Conservation (phyloP, 2,888 invertebrate genomes). For the Odontothrips loti region DNA sequence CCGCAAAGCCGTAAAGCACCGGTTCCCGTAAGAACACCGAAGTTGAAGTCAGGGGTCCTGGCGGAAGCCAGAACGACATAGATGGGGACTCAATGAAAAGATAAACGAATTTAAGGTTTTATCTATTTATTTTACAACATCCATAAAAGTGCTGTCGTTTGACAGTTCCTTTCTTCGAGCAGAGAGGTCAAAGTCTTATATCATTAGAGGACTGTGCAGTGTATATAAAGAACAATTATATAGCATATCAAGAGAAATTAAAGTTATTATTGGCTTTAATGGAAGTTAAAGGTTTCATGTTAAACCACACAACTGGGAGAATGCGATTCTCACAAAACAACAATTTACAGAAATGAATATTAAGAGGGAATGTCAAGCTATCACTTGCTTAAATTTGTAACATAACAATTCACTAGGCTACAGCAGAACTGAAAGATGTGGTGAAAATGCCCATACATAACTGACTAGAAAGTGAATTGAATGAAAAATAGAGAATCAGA, state of each 20-base stretch:
- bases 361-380: slow-evolving; percentile 4
- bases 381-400: not conserved
- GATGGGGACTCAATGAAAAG: no score
- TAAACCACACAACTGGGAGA: not conserved
- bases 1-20: no score
- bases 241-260: not conserved
- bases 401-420: not conserved
- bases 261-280: not conserved
- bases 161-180: not conserved
- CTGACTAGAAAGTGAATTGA: not conserved
- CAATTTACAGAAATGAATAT: not conserved
- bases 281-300: not conserved
- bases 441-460: not conserved
- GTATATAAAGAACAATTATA: not conserved
- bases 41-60: no score
- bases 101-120: no score
- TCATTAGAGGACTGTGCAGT: not conserved
- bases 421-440: not conserved
- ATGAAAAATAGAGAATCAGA: not conserved
- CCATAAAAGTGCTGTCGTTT: not conserved
- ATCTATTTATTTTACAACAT: not conserved
- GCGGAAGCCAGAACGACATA: no score
- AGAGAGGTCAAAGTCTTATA: not conserved
- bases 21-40: no score
- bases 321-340: not conserved